Evolutionary conservation across 92 coral and sea anemone genomes (phyloP), one percentile per base, ranked within the genome.

Genomic region (Isaurus tuberculatus): DNA sequence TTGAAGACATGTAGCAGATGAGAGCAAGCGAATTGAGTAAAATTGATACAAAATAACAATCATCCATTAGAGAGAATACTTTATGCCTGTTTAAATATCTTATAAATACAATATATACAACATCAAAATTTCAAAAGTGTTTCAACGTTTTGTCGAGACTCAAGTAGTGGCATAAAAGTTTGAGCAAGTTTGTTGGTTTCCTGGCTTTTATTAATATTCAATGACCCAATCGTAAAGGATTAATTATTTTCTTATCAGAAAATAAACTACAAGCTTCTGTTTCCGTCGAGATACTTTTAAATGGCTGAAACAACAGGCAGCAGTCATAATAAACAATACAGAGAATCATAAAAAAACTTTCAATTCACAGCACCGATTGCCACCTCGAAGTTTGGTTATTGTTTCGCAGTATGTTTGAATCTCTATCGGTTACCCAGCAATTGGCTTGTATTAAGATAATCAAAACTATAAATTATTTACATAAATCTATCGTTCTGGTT

Each of bases 381-480:
- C n/a, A n/a, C n/a, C n/a, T n/a, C n/a, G 16, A 51, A n/a, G 66
- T 25, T 14, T 63, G 68, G 36, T 14, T 63, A 55, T 36, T 57
- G 53, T 77, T 19, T 77, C 51, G 6, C 31, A 23, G 51, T 37
- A 5, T 34, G 67, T 14, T 77, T 58, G 37, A 22, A 55, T 33
- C 61, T 34, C 49, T 55, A 65, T 55, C 81, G 31, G 29, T 77
- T 57, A 33, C 15, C 65, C 79, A 73, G 51, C 85, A 81, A 85
- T 89, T 82, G 75, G 73, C 72, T 34, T 66, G 83, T 89, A 75
- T 79, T 46, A 81, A 72, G 84, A 63, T 65, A 69, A 79, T 85
- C 73, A 71, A 37, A 49, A 55, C 40, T 73, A 70, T 89, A 49
- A 89, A 89, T 80, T 79, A 89, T 89, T 85, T 61, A 89, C 83